These are phyloP conservation scores for Microcebus lehilahytsara DNA, from an alignment of 2,113 vertebrate genomes.

Conservation along the genomic window DNA sequence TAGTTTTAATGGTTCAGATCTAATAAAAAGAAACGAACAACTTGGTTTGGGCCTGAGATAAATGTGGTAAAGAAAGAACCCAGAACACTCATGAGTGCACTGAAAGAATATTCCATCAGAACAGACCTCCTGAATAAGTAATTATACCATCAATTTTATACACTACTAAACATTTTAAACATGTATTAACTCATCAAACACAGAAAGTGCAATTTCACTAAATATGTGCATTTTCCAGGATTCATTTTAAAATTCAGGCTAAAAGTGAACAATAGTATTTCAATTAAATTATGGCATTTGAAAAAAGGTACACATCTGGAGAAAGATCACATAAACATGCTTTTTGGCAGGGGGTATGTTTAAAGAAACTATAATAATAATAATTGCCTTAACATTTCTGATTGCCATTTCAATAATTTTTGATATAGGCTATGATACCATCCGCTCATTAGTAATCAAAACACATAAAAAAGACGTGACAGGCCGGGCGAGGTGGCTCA, in stretches of 20 bases:
- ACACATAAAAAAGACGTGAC: too few species aligned
- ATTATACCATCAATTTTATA: conserved; percentile 29
- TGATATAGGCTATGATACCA: too few species aligned
- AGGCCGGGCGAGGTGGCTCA: too few species aligned
- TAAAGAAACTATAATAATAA: background rate
- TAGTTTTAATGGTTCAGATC: background rate
- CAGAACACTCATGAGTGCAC: background rate
- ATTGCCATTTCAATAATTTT: too few species aligned
- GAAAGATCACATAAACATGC: background rate
- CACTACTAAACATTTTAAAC: background rate
- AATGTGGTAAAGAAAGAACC: background rate
- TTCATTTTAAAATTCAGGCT: background rate
- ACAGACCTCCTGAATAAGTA: background rate
- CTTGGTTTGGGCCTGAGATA: background rate
- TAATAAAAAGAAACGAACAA: background rate
- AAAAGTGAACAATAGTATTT: conserved; percentile 18
- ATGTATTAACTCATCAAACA: conserved; percentile 13
- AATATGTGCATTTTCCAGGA: conserved; percentile 28
- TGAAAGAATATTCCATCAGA: background rate
- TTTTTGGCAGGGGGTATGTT: background rate
- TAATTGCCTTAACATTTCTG: too few species aligned
- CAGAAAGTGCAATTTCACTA: conserved; percentile 20
- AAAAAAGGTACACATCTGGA: background rate
- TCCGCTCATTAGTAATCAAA: too few species aligned
- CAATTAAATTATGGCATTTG: conserved; percentile 42